phyloP scores from a whole-genome alignment of 2,113 vertebrate species.

The Labeo catla region DNA sequence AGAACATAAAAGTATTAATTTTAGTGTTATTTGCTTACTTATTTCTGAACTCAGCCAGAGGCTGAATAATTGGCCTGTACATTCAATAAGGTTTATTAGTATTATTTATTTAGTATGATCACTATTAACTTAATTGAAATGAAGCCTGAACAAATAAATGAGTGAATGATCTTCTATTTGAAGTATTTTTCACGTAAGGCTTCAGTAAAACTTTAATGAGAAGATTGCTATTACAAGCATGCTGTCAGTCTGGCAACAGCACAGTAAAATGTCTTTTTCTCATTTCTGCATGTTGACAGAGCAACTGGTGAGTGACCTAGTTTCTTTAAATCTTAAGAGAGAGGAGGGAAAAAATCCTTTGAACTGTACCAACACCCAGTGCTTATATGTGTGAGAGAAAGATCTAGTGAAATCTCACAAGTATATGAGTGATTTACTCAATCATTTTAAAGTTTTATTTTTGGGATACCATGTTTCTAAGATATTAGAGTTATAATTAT shows the following conservation, averaged over 20 bases:
- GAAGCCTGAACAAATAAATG: neutral
- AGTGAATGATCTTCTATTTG: neutral
- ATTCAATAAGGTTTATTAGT: neutral
- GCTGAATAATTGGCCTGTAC: neutral
- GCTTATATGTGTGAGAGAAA: conserved; percentile 16
- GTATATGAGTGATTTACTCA: neutral
- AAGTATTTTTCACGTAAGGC: neutral
- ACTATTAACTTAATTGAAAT: neutral
- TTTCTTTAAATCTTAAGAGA: conserved; percentile 54
- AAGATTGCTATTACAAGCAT: conserved; percentile 16
- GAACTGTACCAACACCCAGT: conserved; percentile 54
- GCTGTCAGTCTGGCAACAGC: conserved; percentile 6
- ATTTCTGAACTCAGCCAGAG: neutral
- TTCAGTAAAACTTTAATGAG: conserved; percentile 18
- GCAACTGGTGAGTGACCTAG: conserved; percentile 70
- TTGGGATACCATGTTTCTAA: neutral
- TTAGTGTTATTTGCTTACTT: neutral
- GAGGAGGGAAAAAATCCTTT: conserved; percentile 64
- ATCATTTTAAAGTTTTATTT: neutral
- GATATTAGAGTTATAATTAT: neutral
- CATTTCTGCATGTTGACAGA: conserved; percentile 70
- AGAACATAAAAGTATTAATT: neutral
- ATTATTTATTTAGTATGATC: neutral
- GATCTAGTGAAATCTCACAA: neutral
- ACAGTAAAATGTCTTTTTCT: conserved; percentile 16